These are phyloP conservation scores for Pelobates fuscus DNA, from an alignment of 2,113 vertebrate genomes.

Conservation along the genomic window DNA sequence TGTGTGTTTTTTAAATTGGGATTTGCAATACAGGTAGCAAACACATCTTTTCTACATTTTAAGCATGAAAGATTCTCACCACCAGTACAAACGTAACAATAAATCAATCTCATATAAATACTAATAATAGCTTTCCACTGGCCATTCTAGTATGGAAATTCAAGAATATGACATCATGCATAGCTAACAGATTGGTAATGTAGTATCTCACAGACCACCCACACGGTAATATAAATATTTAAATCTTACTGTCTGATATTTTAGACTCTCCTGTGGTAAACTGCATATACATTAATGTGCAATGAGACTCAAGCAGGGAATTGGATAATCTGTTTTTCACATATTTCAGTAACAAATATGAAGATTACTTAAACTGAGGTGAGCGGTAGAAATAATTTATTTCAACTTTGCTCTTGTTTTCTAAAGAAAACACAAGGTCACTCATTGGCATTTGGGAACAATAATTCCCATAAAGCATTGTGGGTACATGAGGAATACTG, in stretches of 20 bases:
- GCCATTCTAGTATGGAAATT: background rate
- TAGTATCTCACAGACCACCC: slow-evolving; percentile 12
- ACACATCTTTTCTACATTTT: too few relatives aligned
- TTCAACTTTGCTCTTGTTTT: slow-evolving; percentile 8
- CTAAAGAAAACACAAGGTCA: slow-evolving; percentile 2
- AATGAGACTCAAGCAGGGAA: background rate
- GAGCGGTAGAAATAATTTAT: slow-evolving; percentile 23
- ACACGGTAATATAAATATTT: slow-evolving; percentile 38
- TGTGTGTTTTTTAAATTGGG: too few relatives aligned
- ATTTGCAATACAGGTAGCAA: too few relatives aligned
- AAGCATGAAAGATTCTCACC: too few relatives aligned
- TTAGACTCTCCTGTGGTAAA: slow-evolving; percentile 2
- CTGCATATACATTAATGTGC: background rate
- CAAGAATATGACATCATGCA: slow-evolving; percentile 20
- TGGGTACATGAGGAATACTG: slow-evolving; percentile 17
- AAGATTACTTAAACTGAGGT: background rate
- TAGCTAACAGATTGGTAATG: slow-evolving; percentile 19
- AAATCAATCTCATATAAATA: background rate
- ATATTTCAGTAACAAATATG: slow-evolving; percentile 26
- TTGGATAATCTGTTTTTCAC: slow-evolving; percentile 8
- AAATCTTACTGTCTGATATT: slow-evolving; percentile 21
- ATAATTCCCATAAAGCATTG: slow-evolving; percentile 20
- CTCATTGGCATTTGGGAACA: background rate
- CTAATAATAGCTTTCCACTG: background rate
- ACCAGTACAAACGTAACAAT: too few relatives aligned